Evolutionary conservation across 2,113 vertebrate species (phyloP).

Genomic region (Copsychus sechellarum): DNA sequence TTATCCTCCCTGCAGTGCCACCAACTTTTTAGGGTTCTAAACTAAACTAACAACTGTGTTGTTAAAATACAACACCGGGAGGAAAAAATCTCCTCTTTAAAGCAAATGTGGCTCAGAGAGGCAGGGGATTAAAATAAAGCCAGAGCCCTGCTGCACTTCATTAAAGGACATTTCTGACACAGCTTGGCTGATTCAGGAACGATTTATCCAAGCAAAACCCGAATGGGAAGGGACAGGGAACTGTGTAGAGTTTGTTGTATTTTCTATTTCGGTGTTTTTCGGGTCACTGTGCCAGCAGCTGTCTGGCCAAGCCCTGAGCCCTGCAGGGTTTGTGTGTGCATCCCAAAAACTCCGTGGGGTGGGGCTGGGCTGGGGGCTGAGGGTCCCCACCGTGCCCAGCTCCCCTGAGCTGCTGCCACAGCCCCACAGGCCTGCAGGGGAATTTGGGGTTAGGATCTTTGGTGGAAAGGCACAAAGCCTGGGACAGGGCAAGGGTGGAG

Average conservation of each 20-base stretch:
- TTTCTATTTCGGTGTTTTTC: neutral
- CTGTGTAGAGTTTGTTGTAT: neutral
- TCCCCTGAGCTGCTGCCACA: neutral
- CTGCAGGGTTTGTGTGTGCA: neutral
- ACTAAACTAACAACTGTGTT: neutral
- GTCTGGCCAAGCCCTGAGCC: neutral
- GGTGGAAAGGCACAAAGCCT: neutral
- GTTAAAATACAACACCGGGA: neutral
- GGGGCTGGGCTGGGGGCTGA: neutral
- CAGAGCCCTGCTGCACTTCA: slow-evolving; percentile 53
- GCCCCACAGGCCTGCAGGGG: neutral
- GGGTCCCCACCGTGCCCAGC: neutral
- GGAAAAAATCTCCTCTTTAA: neutral
- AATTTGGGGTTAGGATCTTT: neutral
- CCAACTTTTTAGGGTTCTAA: neutral
- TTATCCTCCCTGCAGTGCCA: neutral
- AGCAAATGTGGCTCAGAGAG: neutral
- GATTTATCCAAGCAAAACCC: neutral
- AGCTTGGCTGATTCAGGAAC: slow-evolving; percentile 1
- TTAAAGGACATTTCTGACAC: slow-evolving; percentile 34
- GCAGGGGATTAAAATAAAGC: neutral
- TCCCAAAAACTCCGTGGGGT: neutral
- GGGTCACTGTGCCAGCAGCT: neutral
- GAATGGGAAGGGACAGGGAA: slow-evolving; percentile 23
- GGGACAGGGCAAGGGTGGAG: neutral